Evolutionary conservation across 2,797 vertebrate species (phyloP).

Genomic region (Chrysocyon brachyurus): DNA sequence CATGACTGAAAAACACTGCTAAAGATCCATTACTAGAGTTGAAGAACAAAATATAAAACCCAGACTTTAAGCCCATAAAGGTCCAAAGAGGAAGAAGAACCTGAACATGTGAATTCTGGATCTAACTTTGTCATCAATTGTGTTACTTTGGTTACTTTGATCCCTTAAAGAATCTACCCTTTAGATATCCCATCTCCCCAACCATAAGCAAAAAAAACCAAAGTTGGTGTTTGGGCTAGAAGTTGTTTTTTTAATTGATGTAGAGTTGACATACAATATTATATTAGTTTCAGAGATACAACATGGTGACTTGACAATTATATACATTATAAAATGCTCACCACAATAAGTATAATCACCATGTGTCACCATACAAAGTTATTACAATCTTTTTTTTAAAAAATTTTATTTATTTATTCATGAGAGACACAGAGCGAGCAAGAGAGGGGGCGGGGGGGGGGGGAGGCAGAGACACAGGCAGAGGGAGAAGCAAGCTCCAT

Average conservation of each 20-base stretch:
- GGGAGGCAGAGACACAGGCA: no score
- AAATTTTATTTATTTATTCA: no score
- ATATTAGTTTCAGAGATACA: background rate
- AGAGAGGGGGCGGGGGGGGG: no score
- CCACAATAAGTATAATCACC: background rate
- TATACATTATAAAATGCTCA: background rate
- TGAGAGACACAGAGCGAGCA: no score
- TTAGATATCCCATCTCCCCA: background rate
- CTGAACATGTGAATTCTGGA: background rate
- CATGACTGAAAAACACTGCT: background rate
- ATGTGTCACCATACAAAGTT: background rate
- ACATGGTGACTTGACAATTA: background rate
- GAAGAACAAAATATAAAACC: constrained; percentile 50
- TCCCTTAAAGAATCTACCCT: background rate
- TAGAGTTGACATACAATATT: background rate
- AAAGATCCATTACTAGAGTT: background rate
- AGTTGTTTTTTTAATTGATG: background rate
- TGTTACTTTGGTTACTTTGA: background rate
- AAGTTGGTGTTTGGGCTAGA: background rate
- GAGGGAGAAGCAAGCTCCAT: no score
- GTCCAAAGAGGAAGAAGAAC: background rate
- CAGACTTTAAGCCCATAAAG: constrained; percentile 5
- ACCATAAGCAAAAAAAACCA: background rate
- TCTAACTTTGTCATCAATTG: background rate
- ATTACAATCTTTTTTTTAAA: background rate